phyloP scores from a whole-genome alignment of 2,888 invertebrate species.

The Epirrita christyi region DNA sequence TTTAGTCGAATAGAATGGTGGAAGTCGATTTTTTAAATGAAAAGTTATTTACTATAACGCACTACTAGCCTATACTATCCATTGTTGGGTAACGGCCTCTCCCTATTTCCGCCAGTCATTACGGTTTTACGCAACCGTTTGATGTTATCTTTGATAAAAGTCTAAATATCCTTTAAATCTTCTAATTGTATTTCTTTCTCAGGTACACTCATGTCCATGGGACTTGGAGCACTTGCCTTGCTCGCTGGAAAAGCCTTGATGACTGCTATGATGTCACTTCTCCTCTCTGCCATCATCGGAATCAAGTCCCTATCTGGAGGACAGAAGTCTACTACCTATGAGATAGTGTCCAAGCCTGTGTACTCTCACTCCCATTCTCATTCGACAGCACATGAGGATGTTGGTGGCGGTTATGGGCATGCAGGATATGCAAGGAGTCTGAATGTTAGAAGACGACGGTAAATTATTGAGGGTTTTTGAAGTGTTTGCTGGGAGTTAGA shows the following conservation, averaged over 20 bases:
- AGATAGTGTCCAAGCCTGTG: constrained; percentile 92
- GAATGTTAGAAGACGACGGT: constrained; percentile 50
- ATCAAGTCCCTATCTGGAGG: constrained; percentile 89
- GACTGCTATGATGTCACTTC: constrained; percentile 92
- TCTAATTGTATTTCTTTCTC: constrained; percentile 32
- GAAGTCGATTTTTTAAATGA: no score
- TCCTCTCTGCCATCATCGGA: constrained; percentile 91
- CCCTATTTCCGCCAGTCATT: no score
- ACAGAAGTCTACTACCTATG: constrained; percentile 91
- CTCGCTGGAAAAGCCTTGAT: constrained; percentile 93
- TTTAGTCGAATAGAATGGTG: no score
- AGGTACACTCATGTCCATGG: constrained; percentile 90
- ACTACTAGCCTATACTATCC: no score
- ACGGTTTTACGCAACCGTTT: no score
- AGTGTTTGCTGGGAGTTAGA: no score
- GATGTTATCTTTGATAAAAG: no score
- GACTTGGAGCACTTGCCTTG: constrained; percentile 89
- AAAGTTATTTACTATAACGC: no score
- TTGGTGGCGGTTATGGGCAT: constrained; percentile 77
- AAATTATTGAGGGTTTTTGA: not conserved
- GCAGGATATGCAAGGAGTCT: constrained; percentile 81
- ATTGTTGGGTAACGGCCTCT: no score
- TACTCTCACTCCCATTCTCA: constrained; percentile 88
- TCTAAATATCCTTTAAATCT: not conserved
- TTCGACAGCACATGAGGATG: constrained; percentile 85